phyloP scores from a whole-genome alignment of 2,888 invertebrate genomes.

The Epirrita christyi region DNA sequence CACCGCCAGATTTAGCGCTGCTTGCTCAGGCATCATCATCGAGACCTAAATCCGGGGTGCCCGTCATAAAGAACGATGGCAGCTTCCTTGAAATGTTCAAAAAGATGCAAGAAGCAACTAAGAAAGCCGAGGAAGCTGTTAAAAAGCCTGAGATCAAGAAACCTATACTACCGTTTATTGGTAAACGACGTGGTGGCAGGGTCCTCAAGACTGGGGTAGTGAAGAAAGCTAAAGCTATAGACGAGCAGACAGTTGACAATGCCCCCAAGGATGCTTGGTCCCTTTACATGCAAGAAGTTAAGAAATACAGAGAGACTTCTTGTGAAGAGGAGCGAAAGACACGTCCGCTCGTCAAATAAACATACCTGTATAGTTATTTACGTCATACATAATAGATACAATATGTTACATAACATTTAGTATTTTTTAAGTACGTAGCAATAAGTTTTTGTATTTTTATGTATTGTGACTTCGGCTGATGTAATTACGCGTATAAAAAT shows the following conservation, averaged over 20 bases:
- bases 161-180: constrained; percentile 84
- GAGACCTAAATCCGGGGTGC: constrained; percentile 83
- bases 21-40: constrained; percentile 56
- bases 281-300: constrained; percentile 96
- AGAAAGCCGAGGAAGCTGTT: constrained; percentile 71
- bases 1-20: constrained; percentile 31
- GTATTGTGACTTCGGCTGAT: constrained; percentile 57
- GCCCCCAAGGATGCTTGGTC: constrained; percentile 96
- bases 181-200: constrained; percentile 93
- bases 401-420: constrained; percentile 13
- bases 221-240: constrained; percentile 90
- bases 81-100: constrained; percentile 96
- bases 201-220: constrained; percentile 96
- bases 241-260: constrained; percentile 86
- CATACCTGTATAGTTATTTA: constrained; percentile 14
- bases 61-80: constrained; percentile 93
- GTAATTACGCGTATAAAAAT: constrained; percentile 58
- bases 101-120: constrained; percentile 90
- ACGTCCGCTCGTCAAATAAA: constrained; percentile 94
- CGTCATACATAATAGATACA: constrained; percentile 6
- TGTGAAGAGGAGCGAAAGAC: constrained; percentile 97
- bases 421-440: constrained; percentile 39
- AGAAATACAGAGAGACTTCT: constrained; percentile 95
- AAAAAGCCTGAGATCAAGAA: constrained; percentile 72
- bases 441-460: constrained; percentile 58